phyloP scores from a whole-genome alignment of 1,140 invertebrate species.

The Cephus cinctus region DNA sequence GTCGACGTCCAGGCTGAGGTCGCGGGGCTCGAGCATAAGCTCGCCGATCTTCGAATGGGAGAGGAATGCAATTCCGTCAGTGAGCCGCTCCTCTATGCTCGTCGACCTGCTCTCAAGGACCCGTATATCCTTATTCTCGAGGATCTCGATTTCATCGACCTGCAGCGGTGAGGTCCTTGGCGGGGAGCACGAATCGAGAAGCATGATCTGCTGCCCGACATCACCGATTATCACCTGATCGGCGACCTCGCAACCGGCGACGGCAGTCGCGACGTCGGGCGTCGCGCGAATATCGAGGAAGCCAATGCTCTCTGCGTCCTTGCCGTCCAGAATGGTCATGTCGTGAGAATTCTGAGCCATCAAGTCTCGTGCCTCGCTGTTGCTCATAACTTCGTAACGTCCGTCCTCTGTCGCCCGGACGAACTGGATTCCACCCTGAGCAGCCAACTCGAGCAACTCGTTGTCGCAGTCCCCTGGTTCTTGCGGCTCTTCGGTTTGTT shows the following conservation, averaged over 20 bases:
- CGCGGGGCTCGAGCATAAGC: slow-evolving; percentile 38
- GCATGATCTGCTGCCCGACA: slow-evolving; percentile 40
- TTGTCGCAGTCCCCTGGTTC: no score
- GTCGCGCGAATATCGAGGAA: slow-evolving; percentile 31
- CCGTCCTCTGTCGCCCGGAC: slow-evolving; percentile 54
- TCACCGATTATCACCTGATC: slow-evolving; percentile 28
- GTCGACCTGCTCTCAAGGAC: slow-evolving; percentile 37
- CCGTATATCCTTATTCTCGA: slow-evolving; percentile 44
- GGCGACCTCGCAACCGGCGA: slow-evolving; percentile 19
- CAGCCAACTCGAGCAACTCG: slow-evolving; percentile 50
- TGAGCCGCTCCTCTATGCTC: slow-evolving; percentile 39
- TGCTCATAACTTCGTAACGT: slow-evolving; percentile 53
- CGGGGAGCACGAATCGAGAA: slow-evolving; percentile 36
- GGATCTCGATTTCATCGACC: slow-evolving; percentile 39
- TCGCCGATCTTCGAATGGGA: slow-evolving; percentile 47
- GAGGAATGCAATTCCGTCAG: slow-evolving; percentile 39
- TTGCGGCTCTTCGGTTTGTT: no score
- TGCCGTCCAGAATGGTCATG: slow-evolving; percentile 46
- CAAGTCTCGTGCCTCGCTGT: slow-evolving; percentile 50
- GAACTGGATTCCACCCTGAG: slow-evolving; percentile 54
- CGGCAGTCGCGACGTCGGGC: slow-evolving; percentile 7
- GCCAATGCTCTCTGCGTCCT: slow-evolving; percentile 46
- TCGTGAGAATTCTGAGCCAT: slow-evolving; percentile 54
- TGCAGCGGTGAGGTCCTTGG: slow-evolving; percentile 26
- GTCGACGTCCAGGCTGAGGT: slow-evolving; percentile 22